Conservation (phyloP, 2,797 vertebrate genomes). For the Brachyrhaphis roseni region DNA sequence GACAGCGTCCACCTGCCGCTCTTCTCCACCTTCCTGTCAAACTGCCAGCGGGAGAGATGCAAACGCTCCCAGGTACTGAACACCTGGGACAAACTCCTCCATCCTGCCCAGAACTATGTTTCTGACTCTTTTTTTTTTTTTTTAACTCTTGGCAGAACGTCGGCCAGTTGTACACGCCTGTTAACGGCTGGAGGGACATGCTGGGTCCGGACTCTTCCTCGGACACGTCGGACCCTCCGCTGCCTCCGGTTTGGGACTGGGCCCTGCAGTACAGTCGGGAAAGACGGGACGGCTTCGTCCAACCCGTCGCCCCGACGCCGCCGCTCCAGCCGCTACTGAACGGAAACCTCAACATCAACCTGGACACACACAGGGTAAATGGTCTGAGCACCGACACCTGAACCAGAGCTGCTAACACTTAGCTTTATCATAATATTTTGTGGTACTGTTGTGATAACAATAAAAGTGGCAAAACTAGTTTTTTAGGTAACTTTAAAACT, state of each 20-base stretch:
- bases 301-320: conserved; percentile 70
- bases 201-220: conserved; percentile 67
- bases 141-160: conserved; percentile 63
- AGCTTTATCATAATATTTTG: too few relatives aligned
- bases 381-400: neutral
- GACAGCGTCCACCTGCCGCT: conserved; percentile 89
- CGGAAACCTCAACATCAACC: conserved; percentile 82
- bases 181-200: conserved; percentile 80
- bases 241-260: conserved; percentile 91
- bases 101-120: neutral
- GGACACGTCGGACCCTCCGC: conserved; percentile 73
- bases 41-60: conserved; percentile 88
- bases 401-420: neutral
- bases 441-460: too few relatives aligned
- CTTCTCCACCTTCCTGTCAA: conserved; percentile 89
- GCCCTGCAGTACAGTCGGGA: conserved; percentile 83
- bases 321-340: conserved; percentile 70
- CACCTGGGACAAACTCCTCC: neutral
- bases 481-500: too few relatives aligned
- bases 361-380: conserved; percentile 72
- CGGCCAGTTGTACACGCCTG: conserved; percentile 80
- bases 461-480: too few relatives aligned
- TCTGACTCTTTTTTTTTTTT: neutral
- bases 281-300: conserved; percentile 82
- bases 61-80: conserved; percentile 77